Percentiles rank a stretch among this genome's conserved stretches.
Evolutionary conservation across 1,140 invertebrate species (phyloP).

Genomic region (Aphelinus atriplicis): DNA sequence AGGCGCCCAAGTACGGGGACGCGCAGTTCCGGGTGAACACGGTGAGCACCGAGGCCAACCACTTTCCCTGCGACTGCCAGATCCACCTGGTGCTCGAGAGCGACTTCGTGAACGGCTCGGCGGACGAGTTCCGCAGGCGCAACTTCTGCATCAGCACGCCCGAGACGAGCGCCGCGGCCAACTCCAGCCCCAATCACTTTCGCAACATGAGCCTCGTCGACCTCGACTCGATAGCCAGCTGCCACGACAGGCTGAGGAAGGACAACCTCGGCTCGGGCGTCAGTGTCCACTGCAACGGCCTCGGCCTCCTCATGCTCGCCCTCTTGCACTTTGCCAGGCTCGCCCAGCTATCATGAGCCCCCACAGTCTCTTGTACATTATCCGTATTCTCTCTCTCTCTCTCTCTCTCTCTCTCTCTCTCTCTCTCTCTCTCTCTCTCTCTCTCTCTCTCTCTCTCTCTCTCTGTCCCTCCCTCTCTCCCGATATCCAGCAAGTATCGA

Average conservation of each 20-base stretch:
- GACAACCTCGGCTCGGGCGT: slow-evolving; percentile 69
- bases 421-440: background rate
- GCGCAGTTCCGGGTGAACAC: slow-evolving; percentile 74
- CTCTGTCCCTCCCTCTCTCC: too few species aligned
- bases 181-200: slow-evolving; percentile 68
- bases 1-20: slow-evolving; percentile 75
- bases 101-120: slow-evolving; percentile 74
- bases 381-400: background rate
- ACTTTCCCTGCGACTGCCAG: slow-evolving; percentile 86
- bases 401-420: background rate
- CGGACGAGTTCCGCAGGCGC: slow-evolving; percentile 74
- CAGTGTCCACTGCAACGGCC: background rate
- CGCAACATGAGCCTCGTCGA: slow-evolving; percentile 72
- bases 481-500: background rate
- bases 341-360: background rate
- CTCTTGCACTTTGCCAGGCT: slow-evolving; percentile 8
- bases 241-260: slow-evolving; percentile 73
- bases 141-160: slow-evolving; percentile 83
- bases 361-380: background rate
- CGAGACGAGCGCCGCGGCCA: slow-evolving; percentile 73
- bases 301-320: background rate
- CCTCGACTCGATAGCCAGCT: slow-evolving; percentile 73
- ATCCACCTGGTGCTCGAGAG: slow-evolving; percentile 78
- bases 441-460: background rate
- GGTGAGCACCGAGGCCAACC: slow-evolving; percentile 77